phyloP scores from a whole-genome alignment of 2,888 invertebrate genomes.

The Fragum whitleyi region DNA sequence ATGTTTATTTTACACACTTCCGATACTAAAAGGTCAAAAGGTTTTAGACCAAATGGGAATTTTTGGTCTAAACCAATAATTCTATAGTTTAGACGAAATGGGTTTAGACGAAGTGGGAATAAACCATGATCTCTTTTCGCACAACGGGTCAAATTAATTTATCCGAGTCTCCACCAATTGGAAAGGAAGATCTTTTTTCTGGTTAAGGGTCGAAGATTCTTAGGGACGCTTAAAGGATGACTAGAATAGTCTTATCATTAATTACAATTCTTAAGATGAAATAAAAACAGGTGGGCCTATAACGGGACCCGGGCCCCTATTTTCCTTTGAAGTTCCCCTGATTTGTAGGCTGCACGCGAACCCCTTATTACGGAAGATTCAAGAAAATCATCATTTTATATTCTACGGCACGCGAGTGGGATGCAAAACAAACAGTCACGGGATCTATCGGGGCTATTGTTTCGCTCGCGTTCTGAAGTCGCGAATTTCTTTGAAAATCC shows the following conservation, averaged over 20 bases:
- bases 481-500: conserved; percentile 22
- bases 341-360: conserved; percentile 12
- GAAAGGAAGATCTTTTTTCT: not conserved
- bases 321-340: conserved; percentile 2
- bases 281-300: conserved; percentile 23
- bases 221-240: conserved; percentile 1
- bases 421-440: conserved; percentile 23
- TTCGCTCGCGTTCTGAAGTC: conserved; percentile 1
- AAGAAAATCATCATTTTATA: conserved; percentile 28
- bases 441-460: conserved; percentile 13
- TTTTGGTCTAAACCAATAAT: too few relatives aligned
- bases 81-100: too few relatives aligned
- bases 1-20: too few relatives aligned
- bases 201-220: not conserved
- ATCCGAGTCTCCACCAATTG: too few relatives aligned
- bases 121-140: too few relatives aligned
- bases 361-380: conserved; percentile 5
- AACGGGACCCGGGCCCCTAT: conserved; percentile 9
- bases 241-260: conserved; percentile 10
- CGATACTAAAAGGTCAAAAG: too few relatives aligned
- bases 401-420: conserved; percentile 25
- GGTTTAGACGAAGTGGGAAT: too few relatives aligned
- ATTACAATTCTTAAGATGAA: conserved; percentile 23
- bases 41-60: too few relatives aligned
- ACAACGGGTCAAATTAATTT: too few relatives aligned